These are phyloP conservation scores for Microctenopoma stevenorrisi DNA, from an alignment of 2,797 vertebrate species.

Conservation along the genomic window DNA sequence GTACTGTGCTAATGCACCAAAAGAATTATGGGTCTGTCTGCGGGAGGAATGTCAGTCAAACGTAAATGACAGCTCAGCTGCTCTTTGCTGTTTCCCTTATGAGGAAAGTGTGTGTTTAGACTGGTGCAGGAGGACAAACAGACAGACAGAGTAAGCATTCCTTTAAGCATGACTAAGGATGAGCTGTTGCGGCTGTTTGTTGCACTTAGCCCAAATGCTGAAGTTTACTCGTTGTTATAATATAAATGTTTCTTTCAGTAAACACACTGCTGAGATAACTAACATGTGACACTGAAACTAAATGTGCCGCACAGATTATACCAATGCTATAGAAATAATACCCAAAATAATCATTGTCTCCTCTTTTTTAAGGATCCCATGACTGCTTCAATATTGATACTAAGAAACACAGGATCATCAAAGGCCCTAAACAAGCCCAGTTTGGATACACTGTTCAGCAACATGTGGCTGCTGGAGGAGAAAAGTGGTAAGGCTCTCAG, in stretches of 20 bases:
- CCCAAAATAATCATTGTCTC: not conserved
- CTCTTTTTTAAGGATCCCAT: constrained; percentile 80
- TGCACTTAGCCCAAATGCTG: constrained; percentile 51
- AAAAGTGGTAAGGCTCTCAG: constrained; percentile 90
- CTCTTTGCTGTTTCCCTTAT: constrained; percentile 29
- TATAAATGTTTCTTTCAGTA: constrained; percentile 5
- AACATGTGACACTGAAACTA: not conserved
- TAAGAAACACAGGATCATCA: constrained; percentile 87
- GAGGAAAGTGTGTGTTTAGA: constrained; percentile 55
- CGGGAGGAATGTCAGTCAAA: constrained; percentile 37
- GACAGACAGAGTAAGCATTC: constrained; percentile 7
- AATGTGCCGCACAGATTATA: not conserved
- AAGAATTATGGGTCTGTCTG: constrained; percentile 2
- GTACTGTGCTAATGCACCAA: constrained; percentile 6
- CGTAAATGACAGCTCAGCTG: constrained; percentile 52
- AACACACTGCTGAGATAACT: not conserved
- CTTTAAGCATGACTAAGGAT: constrained; percentile 38
- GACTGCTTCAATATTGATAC: constrained; percentile 94
- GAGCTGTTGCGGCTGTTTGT: constrained; percentile 44
- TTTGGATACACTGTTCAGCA: constrained; percentile 98
- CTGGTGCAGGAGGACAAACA: constrained; percentile 33
- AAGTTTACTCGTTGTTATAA: constrained; percentile 2
- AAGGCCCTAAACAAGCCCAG: constrained; percentile 90
- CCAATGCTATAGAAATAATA: not conserved
- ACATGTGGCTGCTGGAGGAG: constrained; percentile 88